phyloP scores from a whole-genome alignment of 2,888 invertebrate genomes.

The Pammene aurita region DNA sequence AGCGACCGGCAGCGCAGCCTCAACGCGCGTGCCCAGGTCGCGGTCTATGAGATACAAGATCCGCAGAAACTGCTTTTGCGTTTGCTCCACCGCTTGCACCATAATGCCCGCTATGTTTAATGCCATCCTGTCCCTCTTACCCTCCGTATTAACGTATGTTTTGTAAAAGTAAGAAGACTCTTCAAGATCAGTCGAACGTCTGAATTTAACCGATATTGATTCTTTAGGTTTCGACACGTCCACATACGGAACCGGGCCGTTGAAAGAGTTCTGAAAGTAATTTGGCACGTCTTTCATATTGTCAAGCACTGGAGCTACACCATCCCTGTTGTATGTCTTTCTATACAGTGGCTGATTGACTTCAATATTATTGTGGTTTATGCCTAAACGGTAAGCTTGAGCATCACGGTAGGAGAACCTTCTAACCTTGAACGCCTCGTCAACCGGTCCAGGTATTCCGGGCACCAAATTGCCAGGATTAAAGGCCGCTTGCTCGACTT shows the following conservation, averaged over 20 bases:
- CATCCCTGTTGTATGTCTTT: slow-evolving; percentile 91
- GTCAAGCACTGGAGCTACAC: slow-evolving; percentile 85
- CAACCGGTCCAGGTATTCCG: slow-evolving; percentile 92
- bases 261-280: slow-evolving; percentile 95
- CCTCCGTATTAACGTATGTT: slow-evolving; percentile 77
- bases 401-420: slow-evolving; percentile 92
- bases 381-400: slow-evolving; percentile 89
- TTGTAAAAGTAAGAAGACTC: slow-evolving; percentile 89
- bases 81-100: background rate
- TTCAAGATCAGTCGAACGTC: slow-evolving; percentile 29
- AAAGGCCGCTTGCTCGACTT: slow-evolving; percentile 93
- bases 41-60: slow-evolving; percentile 10
- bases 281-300: slow-evolving; percentile 93
- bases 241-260: slow-evolving; percentile 85
- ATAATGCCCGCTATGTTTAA: background rate
- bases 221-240: slow-evolving; percentile 26
- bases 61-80: background rate
- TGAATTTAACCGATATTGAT: slow-evolving; percentile 9
- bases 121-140: slow-evolving; percentile 13
- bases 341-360: slow-evolving; percentile 92
- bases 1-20: background rate
- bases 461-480: slow-evolving; percentile 91
- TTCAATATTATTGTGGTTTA: slow-evolving; percentile 92
- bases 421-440: slow-evolving; percentile 91
- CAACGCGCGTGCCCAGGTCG: slow-evolving; percentile 10